These are phyloP conservation scores for Melanotaenia trifasciata DNA, from an alignment of 2,797 vertebrate species.

Conservation along the genomic window DNA sequence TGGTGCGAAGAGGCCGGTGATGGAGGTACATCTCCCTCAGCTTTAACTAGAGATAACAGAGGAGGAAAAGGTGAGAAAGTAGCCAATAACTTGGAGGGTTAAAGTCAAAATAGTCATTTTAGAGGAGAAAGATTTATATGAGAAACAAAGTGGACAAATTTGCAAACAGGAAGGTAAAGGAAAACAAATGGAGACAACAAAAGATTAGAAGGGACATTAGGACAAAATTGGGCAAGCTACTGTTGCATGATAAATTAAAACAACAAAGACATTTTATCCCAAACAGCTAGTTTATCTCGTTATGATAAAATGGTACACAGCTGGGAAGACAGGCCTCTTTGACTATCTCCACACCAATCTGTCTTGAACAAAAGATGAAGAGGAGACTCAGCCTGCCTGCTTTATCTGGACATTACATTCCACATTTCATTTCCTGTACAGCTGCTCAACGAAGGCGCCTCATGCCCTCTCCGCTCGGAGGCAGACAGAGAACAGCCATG, in stretches of 20 bases:
- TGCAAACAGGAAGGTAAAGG: constrained; percentile 12
- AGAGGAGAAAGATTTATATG: constrained; percentile 1
- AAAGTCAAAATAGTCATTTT: not conserved
- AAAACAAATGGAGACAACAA: not conserved
- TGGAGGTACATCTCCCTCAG: constrained; percentile 91
- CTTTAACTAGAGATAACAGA: constrained; percentile 76
- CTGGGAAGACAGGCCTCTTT: constrained; percentile 36
- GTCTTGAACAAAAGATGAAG: constrained; percentile 54
- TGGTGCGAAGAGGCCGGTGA: constrained; percentile 97
- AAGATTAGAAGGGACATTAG: constrained; percentile 13
- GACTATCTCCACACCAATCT: constrained; percentile 46
- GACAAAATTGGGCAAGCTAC: constrained; percentile 11
- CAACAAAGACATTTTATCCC: constrained; percentile 16
- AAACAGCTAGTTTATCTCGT: constrained; percentile 20
- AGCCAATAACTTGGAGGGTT: not conserved
- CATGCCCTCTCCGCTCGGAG: constrained; percentile 51
- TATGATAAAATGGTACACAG: constrained; percentile 31
- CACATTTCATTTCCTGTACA: constrained; percentile 77
- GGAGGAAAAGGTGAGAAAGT: constrained; percentile 26
- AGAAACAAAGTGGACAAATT: constrained; percentile 11
- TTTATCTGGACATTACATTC: constrained; percentile 69
- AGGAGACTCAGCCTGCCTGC: constrained; percentile 31
- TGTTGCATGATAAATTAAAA: constrained; percentile 13
- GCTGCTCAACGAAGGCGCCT: constrained; percentile 60
- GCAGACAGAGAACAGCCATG: constrained; percentile 53